These are phyloP conservation scores for Macrobrachium nipponense DNA, from an alignment of 1,140 invertebrate genomes.

Conservation along the genomic window DNA sequence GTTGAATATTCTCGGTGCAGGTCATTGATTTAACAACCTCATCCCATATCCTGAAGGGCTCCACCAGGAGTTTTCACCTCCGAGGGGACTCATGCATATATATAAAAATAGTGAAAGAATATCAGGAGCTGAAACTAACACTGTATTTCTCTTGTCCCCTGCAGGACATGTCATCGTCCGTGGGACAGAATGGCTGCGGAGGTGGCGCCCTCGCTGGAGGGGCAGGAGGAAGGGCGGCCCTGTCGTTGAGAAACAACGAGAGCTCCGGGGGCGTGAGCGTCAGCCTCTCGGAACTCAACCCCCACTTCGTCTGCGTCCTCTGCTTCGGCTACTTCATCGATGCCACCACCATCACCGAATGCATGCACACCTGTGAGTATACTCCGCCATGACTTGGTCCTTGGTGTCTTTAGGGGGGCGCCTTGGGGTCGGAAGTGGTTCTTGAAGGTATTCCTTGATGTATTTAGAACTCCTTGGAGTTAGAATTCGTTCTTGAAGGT, in stretches of 20 bases:
- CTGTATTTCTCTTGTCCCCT: too few relatives aligned
- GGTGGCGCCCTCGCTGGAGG: neutral
- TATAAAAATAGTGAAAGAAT: too few relatives aligned
- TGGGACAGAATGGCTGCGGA: neutral
- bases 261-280: constrained; percentile 45
- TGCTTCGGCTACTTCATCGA: constrained; percentile 95
- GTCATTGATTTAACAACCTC: too few relatives aligned
- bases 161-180: neutral
- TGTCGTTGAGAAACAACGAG: neutral
- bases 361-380: constrained; percentile 86
- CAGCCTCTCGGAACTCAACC: constrained; percentile 75
- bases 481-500: too few relatives aligned
- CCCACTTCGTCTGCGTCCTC: constrained; percentile 83
- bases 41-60: too few relatives aligned
- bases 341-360: constrained; percentile 94
- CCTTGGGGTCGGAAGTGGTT: too few relatives aligned
- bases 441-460: too few relatives aligned
- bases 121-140: too few relatives aligned
- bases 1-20: too few relatives aligned
- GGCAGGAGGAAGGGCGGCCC: neutral
- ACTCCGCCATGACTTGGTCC: neutral
- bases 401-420: neutral
- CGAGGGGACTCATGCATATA: too few relatives aligned
- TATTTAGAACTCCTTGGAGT: too few relatives aligned
- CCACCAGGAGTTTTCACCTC: too few relatives aligned